Evolutionary conservation across 2,797 vertebrate species (phyloP), one percentile per base, ranked within the genome.

Genomic region (Xyrichtys novacula): DNA sequence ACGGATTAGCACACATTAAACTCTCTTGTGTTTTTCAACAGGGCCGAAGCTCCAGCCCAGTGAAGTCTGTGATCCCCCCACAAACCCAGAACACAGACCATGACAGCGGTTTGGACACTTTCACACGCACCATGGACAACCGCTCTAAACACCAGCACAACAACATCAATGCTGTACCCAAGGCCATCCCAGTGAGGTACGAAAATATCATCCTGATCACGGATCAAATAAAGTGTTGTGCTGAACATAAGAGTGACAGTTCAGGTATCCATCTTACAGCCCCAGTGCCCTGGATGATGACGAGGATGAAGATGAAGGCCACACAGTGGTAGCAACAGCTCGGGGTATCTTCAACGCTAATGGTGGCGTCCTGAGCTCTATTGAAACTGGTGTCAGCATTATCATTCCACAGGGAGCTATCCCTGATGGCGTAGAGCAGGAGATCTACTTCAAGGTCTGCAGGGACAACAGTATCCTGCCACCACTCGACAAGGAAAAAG

Each of bases 361-460:
- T 6, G 98, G 98, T 3, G 97, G 98, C 4, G 97, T 99, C 14
- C 76, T 99, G 88, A 99, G 97, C 92, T 99, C 98, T 80, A 97
- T 99, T 28, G 98, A 99, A 92, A 99, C 98, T 0, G 98, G 98
- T 3, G 98, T 99, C 78, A 98, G 97, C 91, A 99, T 99, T 58
- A 99, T 99, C 80, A 99, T 99, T 89, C 98, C 98, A 0, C 97
- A 99, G 91, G 98, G 98, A 31, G 98, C 97, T 89, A 98, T 99
- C 77, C 96, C 97, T 0, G 97, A 99, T 6, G 96, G 96, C 16
- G 93, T 98, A 75, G 98, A 99, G 85, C 97, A 99, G 91, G 98
- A 99, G 91, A 98, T 99, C 89, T 99, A 99, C 93, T 99, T 99
- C 90, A 99, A 99, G 90, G 98, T 99, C 85, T 99, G 98, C 93